phyloP scores from a whole-genome alignment of 2,113 vertebrate species.

The Siniperca knerii region DNA sequence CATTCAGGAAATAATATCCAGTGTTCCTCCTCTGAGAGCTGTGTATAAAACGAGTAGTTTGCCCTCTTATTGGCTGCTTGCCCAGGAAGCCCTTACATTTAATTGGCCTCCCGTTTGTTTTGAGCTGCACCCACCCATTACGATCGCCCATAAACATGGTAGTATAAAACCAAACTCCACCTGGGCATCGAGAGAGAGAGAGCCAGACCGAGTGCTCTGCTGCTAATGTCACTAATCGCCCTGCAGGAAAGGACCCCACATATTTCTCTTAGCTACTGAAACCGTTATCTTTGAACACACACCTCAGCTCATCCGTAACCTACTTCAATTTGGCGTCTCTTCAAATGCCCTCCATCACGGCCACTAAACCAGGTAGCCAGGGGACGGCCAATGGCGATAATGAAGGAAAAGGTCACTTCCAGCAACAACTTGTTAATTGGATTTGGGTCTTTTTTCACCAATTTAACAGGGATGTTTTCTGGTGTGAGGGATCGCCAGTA shows the following conservation, averaged over 20 bases:
- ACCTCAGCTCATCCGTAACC: slow-evolving; percentile 38
- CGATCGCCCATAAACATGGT: slow-evolving; percentile 52
- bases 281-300: slow-evolving; percentile 63
- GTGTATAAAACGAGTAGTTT: slow-evolving; percentile 48
- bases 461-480: slow-evolving; percentile 27
- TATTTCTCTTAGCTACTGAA: slow-evolving; percentile 52
- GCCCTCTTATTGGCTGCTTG: slow-evolving; percentile 39
- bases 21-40: slow-evolving; percentile 26
- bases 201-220: background rate
- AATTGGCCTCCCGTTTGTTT: slow-evolving; percentile 64
- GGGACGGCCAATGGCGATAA: slow-evolving; percentile 21
- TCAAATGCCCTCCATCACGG: slow-evolving; percentile 46
- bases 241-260: slow-evolving; percentile 26
- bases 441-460: slow-evolving; percentile 30
- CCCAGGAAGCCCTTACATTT: slow-evolving; percentile 64
- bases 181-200: slow-evolving; percentile 13
- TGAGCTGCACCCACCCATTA: slow-evolving; percentile 59
- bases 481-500: background rate
- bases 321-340: slow-evolving; percentile 45
- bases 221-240: slow-evolving; percentile 53
- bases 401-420: slow-evolving; percentile 54
- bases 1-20: slow-evolving; percentile 22
- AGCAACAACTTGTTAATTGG: slow-evolving; percentile 62
- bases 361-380: slow-evolving; percentile 23
- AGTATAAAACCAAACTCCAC: slow-evolving; percentile 52